These are phyloP conservation scores for Onychomys arenicola DNA, from an alignment of 2,797 vertebrate genomes.

Conservation along the genomic window DNA sequence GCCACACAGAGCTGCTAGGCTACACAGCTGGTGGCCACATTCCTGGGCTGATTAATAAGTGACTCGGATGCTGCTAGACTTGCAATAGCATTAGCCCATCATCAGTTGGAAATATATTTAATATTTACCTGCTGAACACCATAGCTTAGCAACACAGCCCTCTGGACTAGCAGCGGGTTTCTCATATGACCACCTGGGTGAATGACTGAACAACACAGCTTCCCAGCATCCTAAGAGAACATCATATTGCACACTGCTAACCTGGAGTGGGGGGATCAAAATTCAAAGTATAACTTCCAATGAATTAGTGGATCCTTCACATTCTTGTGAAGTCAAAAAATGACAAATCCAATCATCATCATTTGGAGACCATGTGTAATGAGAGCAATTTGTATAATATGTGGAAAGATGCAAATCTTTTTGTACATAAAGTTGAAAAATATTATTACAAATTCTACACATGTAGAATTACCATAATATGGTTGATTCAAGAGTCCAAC, in stretches of 20 bases:
- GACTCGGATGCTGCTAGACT: not conserved
- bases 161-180: not conserved
- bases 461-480: not conserved
- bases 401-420: not conserved
- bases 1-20: not conserved
- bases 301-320: not conserved
- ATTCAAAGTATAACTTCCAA: not conserved
- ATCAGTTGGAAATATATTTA: constrained; percentile 11
- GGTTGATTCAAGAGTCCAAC: not conserved
- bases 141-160: not conserved
- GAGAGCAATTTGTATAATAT: not conserved
- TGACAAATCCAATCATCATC: not conserved
- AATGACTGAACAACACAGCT: too few relatives aligned
- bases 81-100: not conserved
- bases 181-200: not conserved
- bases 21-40: not conserved
- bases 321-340: not conserved
- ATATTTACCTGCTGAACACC: not conserved
- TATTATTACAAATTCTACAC: not conserved
- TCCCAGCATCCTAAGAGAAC: not conserved
- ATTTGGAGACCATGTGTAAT: not conserved
- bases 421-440: not conserved
- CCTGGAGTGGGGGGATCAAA: not conserved
- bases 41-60: constrained; percentile 31
- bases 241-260: not conserved